These are phyloP conservation scores for Halichondria panicea DNA, from an alignment of 37 sponge, comb jelly and placozoan genomes.

Conservation along the genomic window DNA sequence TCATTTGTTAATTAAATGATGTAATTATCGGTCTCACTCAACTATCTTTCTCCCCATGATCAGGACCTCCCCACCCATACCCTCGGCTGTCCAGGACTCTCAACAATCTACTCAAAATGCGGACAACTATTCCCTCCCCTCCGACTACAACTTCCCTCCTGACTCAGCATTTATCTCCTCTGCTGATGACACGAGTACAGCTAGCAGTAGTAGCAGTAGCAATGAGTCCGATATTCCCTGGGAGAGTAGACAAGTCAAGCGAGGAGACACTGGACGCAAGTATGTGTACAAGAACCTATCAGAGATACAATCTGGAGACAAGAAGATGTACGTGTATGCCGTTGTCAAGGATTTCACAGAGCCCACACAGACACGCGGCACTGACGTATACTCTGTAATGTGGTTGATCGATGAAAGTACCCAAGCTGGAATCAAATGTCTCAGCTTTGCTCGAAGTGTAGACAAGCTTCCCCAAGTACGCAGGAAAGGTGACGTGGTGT, in stretches of 20 bases:
- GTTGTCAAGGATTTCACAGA: conserved; percentile 47
- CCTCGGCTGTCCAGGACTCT: neutral
- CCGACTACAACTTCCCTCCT: conserved; percentile 17
- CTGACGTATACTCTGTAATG: conserved; percentile 21
- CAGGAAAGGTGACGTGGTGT: conserved; percentile 33
- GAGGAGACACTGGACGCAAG: neutral
- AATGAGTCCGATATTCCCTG: neutral
- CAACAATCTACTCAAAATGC: neutral
- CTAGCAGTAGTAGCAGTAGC: neutral
- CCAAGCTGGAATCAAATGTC: conserved; percentile 2
- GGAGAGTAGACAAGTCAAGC: neutral
- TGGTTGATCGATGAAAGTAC: conserved; percentile 36
- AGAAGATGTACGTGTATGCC: conserved; percentile 45
- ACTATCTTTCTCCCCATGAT: too few species aligned
- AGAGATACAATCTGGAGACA: conserved; percentile 1
- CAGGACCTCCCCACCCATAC: too few species aligned
- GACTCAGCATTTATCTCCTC: conserved; percentile 18
- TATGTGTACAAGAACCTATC: conserved; percentile 37
- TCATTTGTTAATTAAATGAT: too few species aligned
- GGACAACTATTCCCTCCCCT: conserved; percentile 5
- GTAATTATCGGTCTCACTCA: too few species aligned
- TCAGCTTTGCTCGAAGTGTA: conserved; percentile 20
- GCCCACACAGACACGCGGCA: conserved; percentile 3
- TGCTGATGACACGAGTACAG: neutral
- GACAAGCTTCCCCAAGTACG: conserved; percentile 31